These are phyloP conservation scores for Hirudinaria manillensis DNA, from an alignment of 2,888 invertebrate genomes.

Conservation along the genomic window DNA sequence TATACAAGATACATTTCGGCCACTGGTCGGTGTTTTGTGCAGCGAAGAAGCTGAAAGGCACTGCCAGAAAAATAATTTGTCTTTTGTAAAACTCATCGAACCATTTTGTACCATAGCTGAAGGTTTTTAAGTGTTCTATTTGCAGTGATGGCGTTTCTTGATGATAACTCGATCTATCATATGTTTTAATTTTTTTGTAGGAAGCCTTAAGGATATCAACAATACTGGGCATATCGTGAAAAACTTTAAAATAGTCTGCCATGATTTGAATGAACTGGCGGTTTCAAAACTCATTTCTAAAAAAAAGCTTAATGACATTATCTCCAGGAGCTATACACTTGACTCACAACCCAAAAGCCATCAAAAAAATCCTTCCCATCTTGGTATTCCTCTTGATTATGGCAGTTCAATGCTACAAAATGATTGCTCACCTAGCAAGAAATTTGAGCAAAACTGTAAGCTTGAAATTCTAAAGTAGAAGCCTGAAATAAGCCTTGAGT, in stretches of 20 bases:
- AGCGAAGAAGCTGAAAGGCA: slow-evolving; percentile 75
- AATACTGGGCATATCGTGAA: slow-evolving; percentile 68
- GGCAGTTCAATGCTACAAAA: background rate
- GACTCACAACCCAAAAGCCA: slow-evolving; percentile 45
- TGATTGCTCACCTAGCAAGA: background rate
- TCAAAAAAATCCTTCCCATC: slow-evolving; percentile 50
- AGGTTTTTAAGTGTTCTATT: slow-evolving; percentile 57
- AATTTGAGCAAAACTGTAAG: background rate
- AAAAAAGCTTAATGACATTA: slow-evolving; percentile 77
- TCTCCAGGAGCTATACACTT: slow-evolving; percentile 57
- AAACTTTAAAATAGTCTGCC: slow-evolving; percentile 71
- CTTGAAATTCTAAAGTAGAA: background rate
- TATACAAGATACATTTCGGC: slow-evolving; percentile 81
- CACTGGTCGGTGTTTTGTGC: slow-evolving; percentile 77
- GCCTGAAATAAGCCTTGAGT: background rate
- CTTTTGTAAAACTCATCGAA: slow-evolving; percentile 80
- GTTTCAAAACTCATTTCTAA: slow-evolving; percentile 75
- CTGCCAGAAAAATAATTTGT: slow-evolving; percentile 82
- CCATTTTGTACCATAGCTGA: slow-evolving; percentile 74
- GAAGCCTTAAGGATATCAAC: slow-evolving; percentile 75
- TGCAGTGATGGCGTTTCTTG: background rate
- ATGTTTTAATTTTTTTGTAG: slow-evolving; percentile 55
- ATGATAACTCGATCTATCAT: background rate
- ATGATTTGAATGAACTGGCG: slow-evolving; percentile 74
- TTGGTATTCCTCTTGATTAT: slow-evolving; percentile 32